Base-by-base conservation (phyloP, 37 sponge, comb jelly and placozoan genomes). In the Crambe crambe region DNA sequence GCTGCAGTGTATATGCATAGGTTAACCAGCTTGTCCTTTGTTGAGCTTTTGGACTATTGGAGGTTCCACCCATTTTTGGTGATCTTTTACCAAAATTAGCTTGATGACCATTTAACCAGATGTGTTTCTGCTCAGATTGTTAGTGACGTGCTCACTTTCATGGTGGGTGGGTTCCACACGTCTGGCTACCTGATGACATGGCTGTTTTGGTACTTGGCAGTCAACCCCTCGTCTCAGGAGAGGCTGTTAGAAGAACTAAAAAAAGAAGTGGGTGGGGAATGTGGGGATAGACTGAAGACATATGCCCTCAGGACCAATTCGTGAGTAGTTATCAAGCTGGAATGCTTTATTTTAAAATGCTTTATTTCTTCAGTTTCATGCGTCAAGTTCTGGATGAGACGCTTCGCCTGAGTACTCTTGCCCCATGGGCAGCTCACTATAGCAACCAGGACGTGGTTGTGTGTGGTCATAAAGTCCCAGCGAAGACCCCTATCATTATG, bases 111-210 rank as follows among this genome's bases (percentile, higher is more conserved):
- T 12, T 47, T 47, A n/a, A 47, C 51, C 51, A 47, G 6, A 47
- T 47, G 12, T 18, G 21, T 22, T 22, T 15, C 6, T 47, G 61
- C 30, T 3, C 83, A 92, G 81, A 75, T 81, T 25, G 54, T 80
- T 9, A 41, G 69, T 44, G 95, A 95, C 54, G 73, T 65, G 9
- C 56, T 96, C 25, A 40, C 84, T 12, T 96, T 90, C 72, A 80
- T 96, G 77, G 81, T 96, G 30, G 97, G 97, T 27, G 94, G 97
- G 21, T 79, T 93, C 42, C 97, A 96, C 63, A 96, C 97, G 17
- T 89, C 90, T 23, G 95, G 92, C 47, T 87, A 39, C 59, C 80
- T 66, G 85, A 85, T 40, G 85, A 92, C 42, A 69, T 75, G 26
- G 93, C 84, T 74, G 61, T 54, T 32, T 58, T 92, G 68, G 93